These are phyloP conservation scores for Leptopterna dolabrata DNA, from an alignment of 2,888 invertebrate genomes.

Conservation along the genomic window DNA sequence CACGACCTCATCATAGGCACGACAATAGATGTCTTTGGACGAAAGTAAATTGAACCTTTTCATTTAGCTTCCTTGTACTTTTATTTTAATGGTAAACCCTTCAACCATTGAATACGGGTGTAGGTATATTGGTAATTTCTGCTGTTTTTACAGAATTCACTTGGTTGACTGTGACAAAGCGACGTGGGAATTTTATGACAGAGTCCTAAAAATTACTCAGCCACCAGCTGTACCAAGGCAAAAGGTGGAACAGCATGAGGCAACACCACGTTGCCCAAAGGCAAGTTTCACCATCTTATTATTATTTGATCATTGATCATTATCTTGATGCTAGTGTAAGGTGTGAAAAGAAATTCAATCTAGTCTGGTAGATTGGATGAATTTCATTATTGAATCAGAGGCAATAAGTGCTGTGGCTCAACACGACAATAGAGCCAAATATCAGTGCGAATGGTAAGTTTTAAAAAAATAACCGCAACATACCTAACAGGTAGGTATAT, in stretches of 20 bases:
- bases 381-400: too few relatives aligned
- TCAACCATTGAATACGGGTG: background rate
- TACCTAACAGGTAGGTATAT: too few relatives aligned
- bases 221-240: constrained; percentile 57
- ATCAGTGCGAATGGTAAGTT: too few relatives aligned
- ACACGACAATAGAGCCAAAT: too few relatives aligned
- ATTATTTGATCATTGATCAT: too few relatives aligned
- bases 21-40: constrained; percentile 76
- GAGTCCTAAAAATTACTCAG: constrained; percentile 68
- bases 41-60: constrained; percentile 66
- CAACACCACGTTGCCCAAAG: background rate
- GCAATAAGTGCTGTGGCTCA: too few relatives aligned
- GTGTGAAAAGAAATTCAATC: too few relatives aligned
- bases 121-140: background rate
- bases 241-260: background rate
- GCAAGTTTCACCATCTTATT: background rate
- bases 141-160: constrained; percentile 12
- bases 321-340: too few relatives aligned
- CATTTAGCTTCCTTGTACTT: background rate
- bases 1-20: constrained; percentile 81
- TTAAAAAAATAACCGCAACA: too few relatives aligned
- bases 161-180: constrained; percentile 79
- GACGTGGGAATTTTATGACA: constrained; percentile 79
- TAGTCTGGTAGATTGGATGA: too few relatives aligned
- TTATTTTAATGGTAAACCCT: too few relatives aligned